A percentile compares a stretch with the other conserved stretches of the same genome.
phyloP scores from a whole-genome alignment of 2,113 vertebrate species.

The Microtus richardsoni region DNA sequence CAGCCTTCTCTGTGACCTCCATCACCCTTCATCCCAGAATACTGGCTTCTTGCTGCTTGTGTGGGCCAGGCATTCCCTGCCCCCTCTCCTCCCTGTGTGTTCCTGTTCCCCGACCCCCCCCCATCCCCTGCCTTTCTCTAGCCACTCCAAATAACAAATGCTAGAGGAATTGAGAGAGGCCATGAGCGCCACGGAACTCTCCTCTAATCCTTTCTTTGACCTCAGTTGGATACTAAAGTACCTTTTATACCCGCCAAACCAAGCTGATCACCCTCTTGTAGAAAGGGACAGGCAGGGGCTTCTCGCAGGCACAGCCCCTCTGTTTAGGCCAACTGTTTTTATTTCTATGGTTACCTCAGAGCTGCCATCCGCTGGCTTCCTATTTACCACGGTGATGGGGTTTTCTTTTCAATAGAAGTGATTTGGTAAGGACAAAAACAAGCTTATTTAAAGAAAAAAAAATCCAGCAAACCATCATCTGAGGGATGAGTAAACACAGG shows the following conservation, averaged over 20 bases:
- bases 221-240: not conserved
- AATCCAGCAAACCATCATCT: not conserved
- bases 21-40: too few relatives aligned
- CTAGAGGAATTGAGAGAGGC: not conserved
- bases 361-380: not conserved
- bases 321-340: not conserved
- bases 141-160: not conserved
- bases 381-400: not conserved
- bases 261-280: not conserved
- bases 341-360: conserved; percentile 20
- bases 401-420: not conserved
- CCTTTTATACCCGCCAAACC: not conserved
- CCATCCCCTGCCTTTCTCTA: not conserved
- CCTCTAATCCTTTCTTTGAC: not conserved
- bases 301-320: rapidly evolving
- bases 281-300: not conserved
- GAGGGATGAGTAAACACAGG: not conserved
- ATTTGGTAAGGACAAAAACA: not conserved
- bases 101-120: not conserved
- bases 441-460: conserved; percentile 21
- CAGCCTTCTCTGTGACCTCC: not conserved
- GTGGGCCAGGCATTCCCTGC: not conserved
- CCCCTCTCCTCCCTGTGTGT: not conserved
- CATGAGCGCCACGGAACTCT: rapidly evolving
- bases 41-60: not conserved